A percentile compares a stretch with the other conserved stretches of the same genome.
Conservation (phyloP, 2,888 invertebrate species). For the Ophonus ardosiacus region DNA sequence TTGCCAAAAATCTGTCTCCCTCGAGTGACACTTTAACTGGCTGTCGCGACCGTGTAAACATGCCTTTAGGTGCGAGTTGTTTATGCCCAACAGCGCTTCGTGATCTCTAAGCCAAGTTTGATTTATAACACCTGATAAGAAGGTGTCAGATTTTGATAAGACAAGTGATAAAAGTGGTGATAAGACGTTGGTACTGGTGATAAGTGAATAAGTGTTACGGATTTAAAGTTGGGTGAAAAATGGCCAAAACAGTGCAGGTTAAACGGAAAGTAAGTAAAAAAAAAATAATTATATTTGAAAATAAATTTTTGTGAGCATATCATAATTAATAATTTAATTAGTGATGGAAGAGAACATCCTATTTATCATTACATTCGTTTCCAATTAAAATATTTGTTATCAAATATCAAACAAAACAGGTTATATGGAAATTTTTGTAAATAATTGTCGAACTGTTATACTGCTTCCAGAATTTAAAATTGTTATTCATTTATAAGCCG, state of each 20-base stretch:
- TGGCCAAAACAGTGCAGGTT: slow-evolving; percentile 38
- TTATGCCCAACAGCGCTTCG: neutral
- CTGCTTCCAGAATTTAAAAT: too few relatives aligned
- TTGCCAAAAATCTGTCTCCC: slow-evolving; percentile 48
- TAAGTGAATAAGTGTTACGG: neutral
- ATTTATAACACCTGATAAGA: slow-evolving; percentile 35
- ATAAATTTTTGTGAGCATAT: too few relatives aligned
- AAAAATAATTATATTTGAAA: too few relatives aligned
- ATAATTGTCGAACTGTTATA: too few relatives aligned
- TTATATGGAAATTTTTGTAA: too few relatives aligned
- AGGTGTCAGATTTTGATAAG: slow-evolving; percentile 24
- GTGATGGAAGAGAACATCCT: too few relatives aligned
- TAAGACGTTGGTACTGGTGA: slow-evolving; percentile 1
- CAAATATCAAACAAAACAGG: too few relatives aligned
- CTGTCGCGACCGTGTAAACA: slow-evolving; percentile 36
- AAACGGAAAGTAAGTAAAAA: slow-evolving; percentile 36
- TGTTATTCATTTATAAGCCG: too few relatives aligned
- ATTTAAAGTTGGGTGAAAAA: neutral
- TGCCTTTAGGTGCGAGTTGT: neutral
- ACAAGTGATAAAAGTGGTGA: slow-evolving; percentile 43
- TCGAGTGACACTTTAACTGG: slow-evolving; percentile 16
- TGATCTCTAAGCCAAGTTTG: neutral
- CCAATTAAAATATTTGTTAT: too few relatives aligned
- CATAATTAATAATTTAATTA: too few relatives aligned
- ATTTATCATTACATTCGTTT: too few relatives aligned